These are phyloP conservation scores for Bucorvus abyssinicus DNA, from an alignment of 2,797 vertebrate species.

Conservation along the genomic window DNA sequence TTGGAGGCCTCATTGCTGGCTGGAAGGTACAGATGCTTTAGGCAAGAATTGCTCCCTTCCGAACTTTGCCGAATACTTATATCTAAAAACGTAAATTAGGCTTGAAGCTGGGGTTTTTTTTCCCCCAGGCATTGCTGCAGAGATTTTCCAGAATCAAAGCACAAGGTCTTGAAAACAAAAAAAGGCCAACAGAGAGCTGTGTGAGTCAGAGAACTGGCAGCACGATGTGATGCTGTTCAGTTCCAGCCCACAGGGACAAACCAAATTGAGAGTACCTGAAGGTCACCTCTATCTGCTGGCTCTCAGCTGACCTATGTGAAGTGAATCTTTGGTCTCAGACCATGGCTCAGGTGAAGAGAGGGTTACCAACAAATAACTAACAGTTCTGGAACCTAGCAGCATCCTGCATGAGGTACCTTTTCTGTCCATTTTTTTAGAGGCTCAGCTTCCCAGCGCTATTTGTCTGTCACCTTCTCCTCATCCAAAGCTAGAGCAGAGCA, in stretches of 20 bases:
- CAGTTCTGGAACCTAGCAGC: neutral
- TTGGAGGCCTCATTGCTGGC: neutral
- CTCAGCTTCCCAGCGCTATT: neutral
- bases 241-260: conserved; percentile 26
- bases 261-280: conserved; percentile 17
- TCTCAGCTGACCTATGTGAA: conserved; percentile 10
- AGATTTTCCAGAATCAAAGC: conserved; percentile 37
- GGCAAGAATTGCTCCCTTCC: neutral
- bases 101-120: neutral
- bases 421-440: neutral
- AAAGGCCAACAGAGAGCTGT: neutral
- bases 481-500: neutral
- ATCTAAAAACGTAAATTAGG: neutral
- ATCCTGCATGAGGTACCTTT: neutral
- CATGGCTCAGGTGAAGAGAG: neutral
- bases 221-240: neutral
- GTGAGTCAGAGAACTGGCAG: conserved; percentile 64
- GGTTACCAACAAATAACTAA: neutral
- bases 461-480: neutral
- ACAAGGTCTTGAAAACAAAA: neutral
- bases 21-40: neutral
- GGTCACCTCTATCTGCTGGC: conserved; percentile 35
- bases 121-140: neutral
- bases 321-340: neutral
- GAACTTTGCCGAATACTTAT: neutral